These are phyloP conservation scores for Bothrops jararaca DNA, from an alignment of 2,113 vertebrate genomes.

Conservation along the genomic window DNA sequence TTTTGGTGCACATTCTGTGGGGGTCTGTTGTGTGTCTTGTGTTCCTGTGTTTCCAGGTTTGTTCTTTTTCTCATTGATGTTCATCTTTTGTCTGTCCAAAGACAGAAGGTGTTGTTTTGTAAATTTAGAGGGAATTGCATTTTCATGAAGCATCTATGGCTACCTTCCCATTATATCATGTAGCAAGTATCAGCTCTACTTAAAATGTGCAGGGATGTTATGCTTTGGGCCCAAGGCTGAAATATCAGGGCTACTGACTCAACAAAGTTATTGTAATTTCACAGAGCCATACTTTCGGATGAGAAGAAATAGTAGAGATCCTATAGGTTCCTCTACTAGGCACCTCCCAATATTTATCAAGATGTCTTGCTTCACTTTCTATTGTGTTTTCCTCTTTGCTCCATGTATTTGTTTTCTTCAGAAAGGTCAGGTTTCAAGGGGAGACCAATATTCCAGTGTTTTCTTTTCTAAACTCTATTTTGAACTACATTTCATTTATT, in stretches of 20 bases:
- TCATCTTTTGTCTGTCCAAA: neutral
- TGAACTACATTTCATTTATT: neutral
- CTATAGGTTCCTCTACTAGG: neutral
- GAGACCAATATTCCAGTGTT: neutral
- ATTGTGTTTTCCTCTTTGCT: neutral
- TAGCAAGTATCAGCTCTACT: neutral
- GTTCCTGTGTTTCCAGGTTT: neutral
- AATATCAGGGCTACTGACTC: neutral
- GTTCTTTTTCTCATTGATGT: neutral
- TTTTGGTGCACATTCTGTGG: neutral
- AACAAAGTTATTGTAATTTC: neutral
- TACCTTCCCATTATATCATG: neutral
- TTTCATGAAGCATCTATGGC: neutral
- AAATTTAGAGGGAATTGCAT: neutral
- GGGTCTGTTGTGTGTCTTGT: neutral
- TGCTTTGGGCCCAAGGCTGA: neutral
- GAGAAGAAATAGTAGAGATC: neutral
- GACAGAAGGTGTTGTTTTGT: neutral
- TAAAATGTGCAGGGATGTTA: neutral
- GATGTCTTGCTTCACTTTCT: neutral
- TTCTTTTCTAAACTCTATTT: neutral
- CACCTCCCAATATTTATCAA: neutral
- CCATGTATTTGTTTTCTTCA: neutral
- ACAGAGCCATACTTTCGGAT: neutral
- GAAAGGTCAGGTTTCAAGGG: neutral